Evolutionary conservation across 2,113 vertebrate genomes (phyloP), one percentile per base, ranked within the genome.

Genomic region (Dermatemys mawii): DNA sequence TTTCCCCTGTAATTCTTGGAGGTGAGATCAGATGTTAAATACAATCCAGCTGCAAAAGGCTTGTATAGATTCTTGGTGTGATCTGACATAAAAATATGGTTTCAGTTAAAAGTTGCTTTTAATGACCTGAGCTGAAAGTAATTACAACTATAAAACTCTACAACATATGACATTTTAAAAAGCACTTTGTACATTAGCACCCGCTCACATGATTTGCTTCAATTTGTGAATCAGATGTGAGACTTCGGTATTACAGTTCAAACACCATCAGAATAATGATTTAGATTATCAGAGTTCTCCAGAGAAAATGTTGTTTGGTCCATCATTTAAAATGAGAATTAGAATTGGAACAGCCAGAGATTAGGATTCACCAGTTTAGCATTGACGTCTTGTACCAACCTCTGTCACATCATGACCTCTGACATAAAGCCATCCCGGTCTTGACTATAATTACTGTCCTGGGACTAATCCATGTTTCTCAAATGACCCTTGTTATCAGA

Each of bases 381-480:
- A 17, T 4, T 46, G 53, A 49, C n/a, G 90, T 75, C 97, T 87
- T 60, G 67, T 90, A 19, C 14, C 70, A 73, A n/a, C 19, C 41
- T 84, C 92, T 96, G 90, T 95, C 93, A 95, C 24, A 21, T 26
- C 0, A 44, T 90, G 95, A 97, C 97, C 98, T 97, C 93, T 98
- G 98, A 98, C 97, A 98, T 88, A 32, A 81, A 91, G 92, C 96
- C 93, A 96, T 87, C 96, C 96, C 57, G 92, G 83, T 93, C 96
- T 92, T 96, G 96, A 76, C 97, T 95, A 95, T 95, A 97, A 98
- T 97, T 94, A 94, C 97, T 85, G 85, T 80, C 96, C 89, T 96
- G 97, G 96, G 97, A 97, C 94, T 96, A 96, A 96, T 96, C 96
- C 90, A 89, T 96, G 95, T 95, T 96, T 95, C 94, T 83, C 94